phyloP scores from a whole-genome alignment of 2,888 invertebrate species.

The Mesorhabditis belari region DNA sequence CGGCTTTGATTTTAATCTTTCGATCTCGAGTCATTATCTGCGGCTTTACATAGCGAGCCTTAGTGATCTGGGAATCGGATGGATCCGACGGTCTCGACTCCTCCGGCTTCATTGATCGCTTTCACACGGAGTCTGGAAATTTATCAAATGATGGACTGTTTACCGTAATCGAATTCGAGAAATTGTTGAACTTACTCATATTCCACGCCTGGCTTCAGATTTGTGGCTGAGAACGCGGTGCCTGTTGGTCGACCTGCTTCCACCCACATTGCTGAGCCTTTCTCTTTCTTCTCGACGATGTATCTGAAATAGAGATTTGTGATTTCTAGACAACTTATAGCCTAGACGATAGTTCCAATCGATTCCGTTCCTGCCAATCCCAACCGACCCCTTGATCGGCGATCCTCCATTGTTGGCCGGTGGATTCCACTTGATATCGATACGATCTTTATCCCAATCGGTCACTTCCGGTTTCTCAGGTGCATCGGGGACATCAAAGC shows the following conservation, averaged over 20 bases:
- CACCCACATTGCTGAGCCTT: constrained; percentile 84
- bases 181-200: no score
- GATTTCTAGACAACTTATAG: no score
- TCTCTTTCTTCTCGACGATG: constrained; percentile 62
- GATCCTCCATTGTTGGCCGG: constrained; percentile 78
- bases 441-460: constrained; percentile 90
- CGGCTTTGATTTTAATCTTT: constrained; percentile 81
- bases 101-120: constrained; percentile 54
- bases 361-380: constrained; percentile 93
- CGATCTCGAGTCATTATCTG: constrained; percentile 85
- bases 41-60: constrained; percentile 66
- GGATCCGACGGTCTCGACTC: constrained; percentile 52
- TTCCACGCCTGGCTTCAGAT: constrained; percentile 57
- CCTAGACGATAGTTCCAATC: no score
- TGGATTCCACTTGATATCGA: constrained; percentile 85
- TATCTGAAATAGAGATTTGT: no score
- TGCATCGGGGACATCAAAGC: constrained; percentile 84
- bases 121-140: constrained; percentile 63
- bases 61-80: constrained; percentile 49
- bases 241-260: constrained; percentile 77
- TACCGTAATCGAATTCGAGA: no score
- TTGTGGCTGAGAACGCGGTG: constrained; percentile 67
- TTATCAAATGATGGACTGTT: no score
- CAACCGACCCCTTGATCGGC: constrained; percentile 77
- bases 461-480: constrained; percentile 82